Percentiles rank a stretch among this genome's conserved stretches.
phyloP scores from a whole-genome alignment of 2,888 invertebrate species.

The Acleris holmiana region DNA sequence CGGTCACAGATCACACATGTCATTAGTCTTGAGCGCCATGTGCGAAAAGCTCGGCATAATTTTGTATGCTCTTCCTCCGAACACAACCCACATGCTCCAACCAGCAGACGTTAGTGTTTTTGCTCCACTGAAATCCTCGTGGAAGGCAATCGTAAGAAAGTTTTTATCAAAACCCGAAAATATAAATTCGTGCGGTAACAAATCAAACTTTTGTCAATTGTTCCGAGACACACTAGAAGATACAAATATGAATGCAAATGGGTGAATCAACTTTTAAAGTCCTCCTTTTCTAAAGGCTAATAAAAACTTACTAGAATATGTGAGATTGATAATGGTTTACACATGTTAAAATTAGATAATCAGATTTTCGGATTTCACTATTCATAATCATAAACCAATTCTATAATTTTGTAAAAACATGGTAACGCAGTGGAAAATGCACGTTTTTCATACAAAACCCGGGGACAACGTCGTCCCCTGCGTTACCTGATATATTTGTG shows the following conservation, averaged over 20 bases:
- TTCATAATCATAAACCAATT: too few relatives aligned
- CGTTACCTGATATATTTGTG: too few relatives aligned
- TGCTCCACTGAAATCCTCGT: conserved; percentile 41
- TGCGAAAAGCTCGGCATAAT: conserved; percentile 41
- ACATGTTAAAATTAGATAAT: too few relatives aligned
- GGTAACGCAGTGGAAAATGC: too few relatives aligned
- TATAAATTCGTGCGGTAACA: conserved; percentile 40
- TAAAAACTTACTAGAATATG: too few relatives aligned
- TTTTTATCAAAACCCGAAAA: conserved; percentile 42
- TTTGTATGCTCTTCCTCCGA: conserved; percentile 39
- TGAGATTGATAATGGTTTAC: too few relatives aligned
- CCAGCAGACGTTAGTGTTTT: conserved; percentile 45
- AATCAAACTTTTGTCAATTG: conserved; percentile 44
- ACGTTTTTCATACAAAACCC: too few relatives aligned
- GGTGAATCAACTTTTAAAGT: too few relatives aligned
- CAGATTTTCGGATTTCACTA: too few relatives aligned
- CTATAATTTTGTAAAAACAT: too few relatives aligned
- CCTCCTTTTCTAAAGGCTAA: too few relatives aligned
- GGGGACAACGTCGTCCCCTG: too few relatives aligned
- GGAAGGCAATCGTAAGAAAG: conserved; percentile 38
- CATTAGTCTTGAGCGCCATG: conserved; percentile 38
- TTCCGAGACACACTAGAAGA: conserved; percentile 30
- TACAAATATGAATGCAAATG: conserved; percentile 18
- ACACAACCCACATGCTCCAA: conserved; percentile 33
- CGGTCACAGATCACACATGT: conserved; percentile 47